A percentile compares a stretch with the other conserved stretches of the same genome.
Conservation (phyloP, 1,140 invertebrate genomes). For the Drosophila eugracilis region DNA sequence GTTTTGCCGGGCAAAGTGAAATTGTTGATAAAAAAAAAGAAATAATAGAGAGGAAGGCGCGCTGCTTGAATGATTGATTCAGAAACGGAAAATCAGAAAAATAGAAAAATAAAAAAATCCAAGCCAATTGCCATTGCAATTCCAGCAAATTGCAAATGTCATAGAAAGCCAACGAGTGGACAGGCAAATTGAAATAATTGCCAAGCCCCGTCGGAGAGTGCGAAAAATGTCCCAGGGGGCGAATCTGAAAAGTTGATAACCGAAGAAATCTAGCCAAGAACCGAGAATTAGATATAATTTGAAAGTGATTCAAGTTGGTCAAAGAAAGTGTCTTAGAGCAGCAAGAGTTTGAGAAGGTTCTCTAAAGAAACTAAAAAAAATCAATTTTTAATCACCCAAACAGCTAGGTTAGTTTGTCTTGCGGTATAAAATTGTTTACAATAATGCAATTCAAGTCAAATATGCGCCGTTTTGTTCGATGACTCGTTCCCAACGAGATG, state of each 20-base stretch:
- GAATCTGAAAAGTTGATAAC: slow-evolving; percentile 2
- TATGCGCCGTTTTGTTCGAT: too few species aligned
- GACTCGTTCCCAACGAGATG: too few species aligned
- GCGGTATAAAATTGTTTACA: too few species aligned
- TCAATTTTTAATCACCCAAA: not conserved
- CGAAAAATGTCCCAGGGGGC: slow-evolving; percentile 16
- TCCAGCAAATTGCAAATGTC: slow-evolving; percentile 48
- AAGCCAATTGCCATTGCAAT: slow-evolving; percentile 32
- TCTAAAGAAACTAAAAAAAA: too few species aligned
- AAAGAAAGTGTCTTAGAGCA: slow-evolving; percentile 24
- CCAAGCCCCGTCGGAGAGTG: slow-evolving; percentile 25
- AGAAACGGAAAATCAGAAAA: too few species aligned
- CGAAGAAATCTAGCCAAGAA: slow-evolving; percentile 21
- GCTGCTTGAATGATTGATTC: slow-evolving; percentile 26
- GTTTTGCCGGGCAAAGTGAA: slow-evolving; percentile 67
- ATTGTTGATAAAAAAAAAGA: slow-evolving; percentile 43
- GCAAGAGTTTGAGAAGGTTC: not conserved
- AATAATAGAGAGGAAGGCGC: slow-evolving; percentile 14
- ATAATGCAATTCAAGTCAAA: too few species aligned
- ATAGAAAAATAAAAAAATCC: too few species aligned
- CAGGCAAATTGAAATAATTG: slow-evolving; percentile 51
- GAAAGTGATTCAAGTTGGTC: slow-evolving; percentile 39
- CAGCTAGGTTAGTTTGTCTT: too few species aligned
- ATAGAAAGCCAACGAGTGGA: slow-evolving; percentile 42
- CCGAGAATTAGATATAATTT: slow-evolving; percentile 12